phyloP scores from a whole-genome alignment of 2,113 vertebrate genomes.

The Aegypius monachus region DNA sequence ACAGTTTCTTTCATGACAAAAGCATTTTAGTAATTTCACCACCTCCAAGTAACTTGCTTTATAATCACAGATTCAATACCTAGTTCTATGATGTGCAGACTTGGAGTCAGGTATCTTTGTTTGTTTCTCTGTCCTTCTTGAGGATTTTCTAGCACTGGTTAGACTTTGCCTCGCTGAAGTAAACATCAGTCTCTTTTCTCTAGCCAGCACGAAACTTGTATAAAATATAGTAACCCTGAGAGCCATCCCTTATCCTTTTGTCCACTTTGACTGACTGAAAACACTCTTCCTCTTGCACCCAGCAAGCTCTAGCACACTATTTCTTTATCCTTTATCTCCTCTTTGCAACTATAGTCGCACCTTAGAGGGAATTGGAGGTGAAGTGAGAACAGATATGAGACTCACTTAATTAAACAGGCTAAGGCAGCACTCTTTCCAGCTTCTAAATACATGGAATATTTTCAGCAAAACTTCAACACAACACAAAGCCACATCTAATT shows the following conservation, averaged over 20 bases:
- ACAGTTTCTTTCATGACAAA: not conserved
- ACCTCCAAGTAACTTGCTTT: not conserved
- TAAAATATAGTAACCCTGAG: not conserved
- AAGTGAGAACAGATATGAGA: not conserved
- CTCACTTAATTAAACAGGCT: not conserved
- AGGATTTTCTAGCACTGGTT: not conserved
- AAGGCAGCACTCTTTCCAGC: not conserved
- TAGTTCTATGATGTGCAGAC: not conserved
- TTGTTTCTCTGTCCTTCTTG: not conserved
- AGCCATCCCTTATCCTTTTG: not conserved
- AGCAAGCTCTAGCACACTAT: not conserved
- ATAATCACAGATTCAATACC: not conserved
- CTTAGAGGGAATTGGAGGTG: not conserved
- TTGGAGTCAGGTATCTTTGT: not conserved
- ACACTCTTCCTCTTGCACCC: not conserved
- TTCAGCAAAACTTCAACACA: not conserved
- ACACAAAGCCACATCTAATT: not conserved
- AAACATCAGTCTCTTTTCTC: not conserved
- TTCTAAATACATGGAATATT: not conserved
- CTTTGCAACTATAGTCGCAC: not conserved
- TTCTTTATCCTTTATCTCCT: not conserved
- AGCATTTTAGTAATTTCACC: not conserved
- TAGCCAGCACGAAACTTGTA: not conserved
- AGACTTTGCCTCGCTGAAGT: not conserved
- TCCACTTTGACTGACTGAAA: not conserved